Base-by-base conservation (phyloP, 2,113 vertebrate species). In the Pycnonotus jocosus region DNA sequence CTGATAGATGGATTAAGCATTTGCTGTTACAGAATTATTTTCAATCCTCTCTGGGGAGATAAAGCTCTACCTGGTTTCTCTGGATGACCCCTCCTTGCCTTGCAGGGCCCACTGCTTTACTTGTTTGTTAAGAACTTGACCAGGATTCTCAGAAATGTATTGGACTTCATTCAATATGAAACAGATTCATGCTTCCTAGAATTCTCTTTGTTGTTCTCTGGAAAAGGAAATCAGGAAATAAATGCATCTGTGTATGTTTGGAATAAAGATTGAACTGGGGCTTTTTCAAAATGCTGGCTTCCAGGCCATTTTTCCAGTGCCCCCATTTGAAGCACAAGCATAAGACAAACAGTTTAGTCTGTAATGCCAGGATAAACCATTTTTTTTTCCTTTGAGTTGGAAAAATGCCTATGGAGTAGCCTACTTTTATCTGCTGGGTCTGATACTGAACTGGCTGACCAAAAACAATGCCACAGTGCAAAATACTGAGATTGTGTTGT, bases 141-240 rank as follows among this genome's bases (percentile, higher is more conserved):
- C 47, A 56, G 23, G 33, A 83, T 91, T 96, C 83, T 69, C 83
- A 91, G 88, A 96, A 94, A 86, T 23, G n/a, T n/a, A 58, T n/a
- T 96, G 79, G 86, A 73, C 77, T 58, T 86, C 38, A 30, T 90
- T 93, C 86, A 95, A 12, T 81, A 37, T 64, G 44, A 90, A 92
- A 94, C 61, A 88, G 92, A 89, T 89, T 92, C 22, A 15, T n/a
- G 47, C 83, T 96, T 95, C 94, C 94, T 96, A 95, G 88, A 93
- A 94, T 94, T 93, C 82, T 93, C 80, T 92, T 66, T 94, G 56
- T 88, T 94, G 61, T 90, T 81, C 54, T 83, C 61, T 77, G 60
- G n/a, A 61, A 82, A 90, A 80, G 53, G 48, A 89, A 81, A 95
- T 58, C 77, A 16, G 84, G 90, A 94, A 92, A 91, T 73, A 93